These are phyloP conservation scores for Papilio gigon DNA, from an alignment of 2,888 invertebrate genomes.

Conservation along the genomic window DNA sequence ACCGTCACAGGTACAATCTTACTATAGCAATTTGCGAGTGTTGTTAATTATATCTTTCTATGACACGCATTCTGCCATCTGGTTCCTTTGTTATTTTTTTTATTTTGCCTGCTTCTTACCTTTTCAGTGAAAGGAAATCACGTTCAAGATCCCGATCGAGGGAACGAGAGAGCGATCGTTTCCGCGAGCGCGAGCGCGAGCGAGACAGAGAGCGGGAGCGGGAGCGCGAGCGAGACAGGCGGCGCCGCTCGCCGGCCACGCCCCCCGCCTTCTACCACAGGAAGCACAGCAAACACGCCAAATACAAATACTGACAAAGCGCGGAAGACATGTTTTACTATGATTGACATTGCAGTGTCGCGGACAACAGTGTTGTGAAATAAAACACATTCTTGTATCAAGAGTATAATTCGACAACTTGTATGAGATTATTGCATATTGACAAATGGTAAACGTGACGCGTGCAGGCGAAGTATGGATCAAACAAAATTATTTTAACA, in stretches of 20 bases:
- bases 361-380: constrained; percentile 8
- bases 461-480: neutral
- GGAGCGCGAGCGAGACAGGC: constrained; percentile 56
- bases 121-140: constrained; percentile 65
- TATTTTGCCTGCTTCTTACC: constrained; percentile 6
- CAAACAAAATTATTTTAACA: neutral
- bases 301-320: constrained; percentile 68
- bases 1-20: constrained; percentile 60
- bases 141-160: constrained; percentile 62
- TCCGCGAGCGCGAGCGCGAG: constrained; percentile 58
- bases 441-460: constrained; percentile 17
- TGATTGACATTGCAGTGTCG: neutral
- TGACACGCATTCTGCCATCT: too few species aligned
- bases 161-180: constrained; percentile 56
- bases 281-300: constrained; percentile 73
- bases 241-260: constrained; percentile 71
- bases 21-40: too few species aligned
- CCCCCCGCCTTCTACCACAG: constrained; percentile 71
- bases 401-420: constrained; percentile 45
- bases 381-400: constrained; percentile 27
- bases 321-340: neutral
- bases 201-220: constrained; percentile 63
- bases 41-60: too few species aligned
- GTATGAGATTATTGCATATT: constrained; percentile 35
- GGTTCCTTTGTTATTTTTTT: constrained; percentile 22